Base-by-base conservation (phyloP, 2,113 vertebrate genomes). In the Rhinoderma darwinii region DNA sequence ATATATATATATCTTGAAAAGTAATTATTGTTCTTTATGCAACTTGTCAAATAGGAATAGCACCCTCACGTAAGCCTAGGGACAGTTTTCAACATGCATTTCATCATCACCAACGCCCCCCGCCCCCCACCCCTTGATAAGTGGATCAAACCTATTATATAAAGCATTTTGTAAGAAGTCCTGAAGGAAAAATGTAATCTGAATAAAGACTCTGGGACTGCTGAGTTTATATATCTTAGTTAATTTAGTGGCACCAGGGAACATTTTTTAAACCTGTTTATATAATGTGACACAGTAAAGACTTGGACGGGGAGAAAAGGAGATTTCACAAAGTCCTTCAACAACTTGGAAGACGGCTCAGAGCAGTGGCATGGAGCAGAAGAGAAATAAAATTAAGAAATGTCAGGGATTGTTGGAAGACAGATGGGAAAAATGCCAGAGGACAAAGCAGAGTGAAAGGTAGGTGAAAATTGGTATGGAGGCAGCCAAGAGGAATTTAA, bases 401-500 rank as follows among this genome's bases (percentile, higher is more conserved):
- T 87, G 66, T 73, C 85, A 81, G 66, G 74, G 80, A 74, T 74
- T 70, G 84, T 86, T 68, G 72, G 76, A 86, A 80, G 84, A 74
- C 77, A 73, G 76, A 81, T 87, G 85, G 84, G 66, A 87, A 41
- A 81, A 73, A 17, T 39, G 85, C 77, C 78, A 81, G 85, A 81
- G 85, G 85, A 86, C 84, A 80, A 72, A 86, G 63, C 14, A 18
- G 50, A 80, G 61, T 59, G 77, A 72, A 74, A 82, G 85, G 85
- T 59, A 81, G 85, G 47, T 81, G 85, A 82, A 73, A 74, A 82
- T 44, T 56, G 47, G 61, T 86, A 81, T 63, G 39, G 68, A 73
- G 66, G 76, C 84, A 87, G 85, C 66, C 47, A 77, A 68, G 77
- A 82, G 47, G 78, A 87, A 82, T 87, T 82, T 87, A 87, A 81